These are phyloP conservation scores for Aphelenchoides besseyi DNA, from an alignment of 1,140 invertebrate species.

Conservation along the genomic window DNA sequence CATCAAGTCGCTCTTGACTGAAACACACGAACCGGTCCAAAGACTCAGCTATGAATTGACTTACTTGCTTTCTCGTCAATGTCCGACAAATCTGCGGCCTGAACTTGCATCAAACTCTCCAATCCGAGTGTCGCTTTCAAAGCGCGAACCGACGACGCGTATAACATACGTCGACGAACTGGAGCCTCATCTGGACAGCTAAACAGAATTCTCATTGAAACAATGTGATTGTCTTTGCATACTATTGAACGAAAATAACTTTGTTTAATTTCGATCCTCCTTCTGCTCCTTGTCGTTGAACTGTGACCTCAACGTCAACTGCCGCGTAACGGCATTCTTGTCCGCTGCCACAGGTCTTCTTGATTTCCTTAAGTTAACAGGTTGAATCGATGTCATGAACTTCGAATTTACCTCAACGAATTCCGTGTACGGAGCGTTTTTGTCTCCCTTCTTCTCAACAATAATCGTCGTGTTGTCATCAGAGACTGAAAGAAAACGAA, in stretches of 20 bases:
- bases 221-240: constrained; percentile 30
- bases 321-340: constrained; percentile 62
- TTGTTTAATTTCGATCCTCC: constrained; percentile 52
- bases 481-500: constrained; percentile 14
- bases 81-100: constrained; percentile 61
- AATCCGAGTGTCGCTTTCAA: constrained; percentile 60
- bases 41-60: too few relatives aligned
- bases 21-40: too few relatives aligned
- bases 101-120: constrained; percentile 61
- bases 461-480: constrained; percentile 54
- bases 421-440: constrained; percentile 59
- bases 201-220: constrained; percentile 26
- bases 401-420: constrained; percentile 54
- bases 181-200: constrained; percentile 63
- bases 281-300: constrained; percentile 60
- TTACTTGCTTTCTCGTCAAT: constrained; percentile 62
- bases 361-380: constrained; percentile 49
- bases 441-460: constrained; percentile 62
- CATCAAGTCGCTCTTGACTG: constrained; percentile 61
- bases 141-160: constrained; percentile 62
- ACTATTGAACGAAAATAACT: constrained; percentile 62
- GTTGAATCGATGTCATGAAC: not conserved
- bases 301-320: constrained; percentile 58
- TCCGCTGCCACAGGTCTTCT: constrained; percentile 55
- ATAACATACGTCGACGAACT: constrained; percentile 61